Evolutionary conservation across 2,888 invertebrate species (phyloP).

Genomic region (Aphodius granarius): DNA sequence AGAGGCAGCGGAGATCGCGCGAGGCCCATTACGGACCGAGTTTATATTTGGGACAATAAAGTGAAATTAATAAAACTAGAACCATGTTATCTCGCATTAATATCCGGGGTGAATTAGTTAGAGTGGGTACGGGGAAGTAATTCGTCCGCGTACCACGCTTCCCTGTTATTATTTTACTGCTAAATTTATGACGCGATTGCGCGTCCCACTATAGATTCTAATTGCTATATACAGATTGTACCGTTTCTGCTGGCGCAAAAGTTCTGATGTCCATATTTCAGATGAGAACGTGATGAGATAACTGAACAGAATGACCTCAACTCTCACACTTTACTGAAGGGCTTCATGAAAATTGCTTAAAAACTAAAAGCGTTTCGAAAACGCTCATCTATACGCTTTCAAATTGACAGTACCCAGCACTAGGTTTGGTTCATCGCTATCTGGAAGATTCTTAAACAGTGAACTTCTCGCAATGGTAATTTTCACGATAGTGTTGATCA

Average conservation of each 20-base stretch:
- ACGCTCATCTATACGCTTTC: too few relatives aligned
- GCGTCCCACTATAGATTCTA: not conserved
- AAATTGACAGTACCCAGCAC: too few relatives aligned
- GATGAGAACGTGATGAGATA: not conserved
- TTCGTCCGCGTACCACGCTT: not conserved
- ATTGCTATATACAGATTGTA: not conserved
- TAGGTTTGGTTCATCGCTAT: too few relatives aligned
- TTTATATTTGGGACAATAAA: slow-evolving; percentile 11
- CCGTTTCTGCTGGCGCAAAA: not conserved
- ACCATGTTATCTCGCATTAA: slow-evolving; percentile 2
- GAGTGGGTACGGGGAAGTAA: not conserved
- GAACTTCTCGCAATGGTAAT: too few relatives aligned
- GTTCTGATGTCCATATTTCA: not conserved
- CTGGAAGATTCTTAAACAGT: too few relatives aligned
- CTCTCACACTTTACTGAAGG: not conserved
- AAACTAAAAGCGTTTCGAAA: not conserved
- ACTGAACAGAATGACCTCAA: not conserved
- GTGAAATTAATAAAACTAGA: slow-evolving; percentile 10
- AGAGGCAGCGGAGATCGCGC: not conserved
- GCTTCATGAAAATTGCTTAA: not conserved
- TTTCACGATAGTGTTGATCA: too few relatives aligned
- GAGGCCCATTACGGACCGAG: not conserved
- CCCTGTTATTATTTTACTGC: not conserved
- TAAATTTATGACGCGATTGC: not conserved
- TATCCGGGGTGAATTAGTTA: not conserved